These are phyloP conservation scores for Otis tarda DNA, from an alignment of 2,113 vertebrate species.

Conservation along the genomic window DNA sequence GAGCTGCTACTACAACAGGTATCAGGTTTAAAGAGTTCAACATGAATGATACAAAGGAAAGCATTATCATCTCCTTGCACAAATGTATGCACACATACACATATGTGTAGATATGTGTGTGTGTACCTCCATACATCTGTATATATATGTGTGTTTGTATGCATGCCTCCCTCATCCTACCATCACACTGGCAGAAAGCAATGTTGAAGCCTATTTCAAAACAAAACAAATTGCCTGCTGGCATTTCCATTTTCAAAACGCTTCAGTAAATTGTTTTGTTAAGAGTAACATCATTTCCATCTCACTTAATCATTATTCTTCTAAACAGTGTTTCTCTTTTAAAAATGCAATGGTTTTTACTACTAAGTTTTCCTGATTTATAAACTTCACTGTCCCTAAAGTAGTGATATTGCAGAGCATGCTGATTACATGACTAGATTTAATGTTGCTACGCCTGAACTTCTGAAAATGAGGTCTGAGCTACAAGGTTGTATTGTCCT, in stretches of 20 bases:
- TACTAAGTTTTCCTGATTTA: conserved; percentile 40
- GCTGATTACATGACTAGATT: conserved; percentile 8
- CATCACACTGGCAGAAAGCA: neutral
- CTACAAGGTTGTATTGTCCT: neutral
- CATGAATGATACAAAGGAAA: neutral
- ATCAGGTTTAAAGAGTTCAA: neutral
- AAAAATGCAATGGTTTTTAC: conserved; percentile 48
- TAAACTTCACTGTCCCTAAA: conserved; percentile 17
- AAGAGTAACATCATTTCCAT: conserved; percentile 62
- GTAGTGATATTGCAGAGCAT: conserved; percentile 11
- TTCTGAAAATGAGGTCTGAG: conserved; percentile 15
- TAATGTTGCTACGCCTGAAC: neutral
- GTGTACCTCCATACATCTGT: neutral
- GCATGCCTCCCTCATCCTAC: neutral
- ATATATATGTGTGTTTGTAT: neutral
- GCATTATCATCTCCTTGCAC: neutral
- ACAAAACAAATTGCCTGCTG: conserved; percentile 63
- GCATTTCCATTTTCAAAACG: conserved; percentile 60
- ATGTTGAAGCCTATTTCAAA: conserved; percentile 40
- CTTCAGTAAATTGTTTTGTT: conserved; percentile 67
- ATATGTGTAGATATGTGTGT: neutral
- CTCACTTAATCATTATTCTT: conserved; percentile 59
- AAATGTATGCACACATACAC: neutral
- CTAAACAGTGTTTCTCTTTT: conserved; percentile 44
- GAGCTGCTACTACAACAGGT: neutral